Evolutionary conservation across 1,140 invertebrate species (phyloP).

Genomic region (Nomia melanderi): DNA sequence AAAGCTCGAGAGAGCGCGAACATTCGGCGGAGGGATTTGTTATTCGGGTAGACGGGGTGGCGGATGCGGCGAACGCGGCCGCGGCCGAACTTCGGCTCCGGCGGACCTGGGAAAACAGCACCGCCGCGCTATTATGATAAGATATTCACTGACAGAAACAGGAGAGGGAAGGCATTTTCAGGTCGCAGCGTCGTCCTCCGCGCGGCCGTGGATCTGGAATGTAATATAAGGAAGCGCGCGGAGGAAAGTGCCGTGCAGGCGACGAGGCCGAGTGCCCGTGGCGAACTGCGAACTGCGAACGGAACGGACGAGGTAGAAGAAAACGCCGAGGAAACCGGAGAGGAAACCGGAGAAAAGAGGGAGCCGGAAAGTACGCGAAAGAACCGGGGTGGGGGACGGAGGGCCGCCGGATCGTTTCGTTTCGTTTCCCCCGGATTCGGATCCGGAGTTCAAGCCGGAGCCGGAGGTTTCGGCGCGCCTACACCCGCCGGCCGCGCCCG

Average conservation of each 20-base stretch:
- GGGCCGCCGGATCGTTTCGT: constrained; percentile 11
- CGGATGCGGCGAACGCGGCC: constrained; percentile 2
- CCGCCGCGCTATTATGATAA: constrained; percentile 71
- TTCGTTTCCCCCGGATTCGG: constrained; percentile 12
- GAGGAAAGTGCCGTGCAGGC: constrained; percentile 19
- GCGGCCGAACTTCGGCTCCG: background rate
- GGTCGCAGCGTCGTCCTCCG: constrained; percentile 46
- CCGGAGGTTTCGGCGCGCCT: constrained; percentile 18
- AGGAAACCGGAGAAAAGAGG: constrained; percentile 18
- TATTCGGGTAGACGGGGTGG: constrained; percentile 12
- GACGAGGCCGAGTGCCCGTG: constrained; percentile 42
- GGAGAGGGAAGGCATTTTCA: constrained; percentile 69
- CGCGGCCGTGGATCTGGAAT: constrained; percentile 64
- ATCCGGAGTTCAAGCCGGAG: background rate
- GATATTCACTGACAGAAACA: constrained; percentile 76
- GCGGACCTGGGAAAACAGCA: constrained; percentile 41
- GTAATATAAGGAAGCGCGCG: constrained; percentile 73
- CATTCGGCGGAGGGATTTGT: constrained; percentile 14
- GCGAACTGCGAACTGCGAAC: constrained; percentile 12
- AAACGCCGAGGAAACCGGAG: constrained; percentile 23
- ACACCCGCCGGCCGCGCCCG: constrained; percentile 6
- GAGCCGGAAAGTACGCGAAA: background rate
- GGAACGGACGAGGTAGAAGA: constrained; percentile 26
- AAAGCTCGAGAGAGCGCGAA: background rate
- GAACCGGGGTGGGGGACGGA: constrained; percentile 31